Evolutionary conservation across 2,113 vertebrate genomes (phyloP).

Genomic region (Zootoca vivipara): DNA sequence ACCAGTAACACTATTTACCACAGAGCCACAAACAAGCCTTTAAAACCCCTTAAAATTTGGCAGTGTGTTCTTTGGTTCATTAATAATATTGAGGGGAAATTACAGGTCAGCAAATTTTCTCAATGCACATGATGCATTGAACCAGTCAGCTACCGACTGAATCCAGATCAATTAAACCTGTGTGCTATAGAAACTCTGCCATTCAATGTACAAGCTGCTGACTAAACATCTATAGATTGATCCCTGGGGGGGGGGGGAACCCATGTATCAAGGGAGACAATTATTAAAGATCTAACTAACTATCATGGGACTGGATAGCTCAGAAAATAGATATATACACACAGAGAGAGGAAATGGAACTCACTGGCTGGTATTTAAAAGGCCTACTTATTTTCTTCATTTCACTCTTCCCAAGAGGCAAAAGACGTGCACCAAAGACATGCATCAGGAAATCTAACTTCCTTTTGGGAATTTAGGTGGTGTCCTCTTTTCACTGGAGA

Average conservation of each 20-base stretch:
- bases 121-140: slow-evolving; percentile 24
- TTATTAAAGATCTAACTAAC: neutral
- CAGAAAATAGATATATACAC: neutral
- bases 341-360: neutral
- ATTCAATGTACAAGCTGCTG: neutral
- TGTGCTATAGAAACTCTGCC: slow-evolving; percentile 23
- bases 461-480: neutral
- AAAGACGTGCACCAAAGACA: neutral
- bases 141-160: slow-evolving; percentile 38
- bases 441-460: neutral
- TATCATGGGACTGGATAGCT: accelerated
- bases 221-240: neutral
- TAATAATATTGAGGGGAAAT: slow-evolving; percentile 55
- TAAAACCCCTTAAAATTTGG: slow-evolving; percentile 39
- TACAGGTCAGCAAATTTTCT: slow-evolving; percentile 67
- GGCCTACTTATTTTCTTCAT: neutral
- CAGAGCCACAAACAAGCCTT: slow-evolving; percentile 21
- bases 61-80: slow-evolving; percentile 45
- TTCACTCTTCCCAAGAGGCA: neutral
- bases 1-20: slow-evolving; percentile 9
- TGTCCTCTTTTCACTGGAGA: neutral
- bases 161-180: slow-evolving; percentile 53
- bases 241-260: neutral
- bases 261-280: accelerated
- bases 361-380: neutral